Percentiles rank a stretch among this genome's conserved stretches.
Conservation (phyloP, 53 echinoderm and acorn worm genomes). For the Holothuria scabra region DNA sequence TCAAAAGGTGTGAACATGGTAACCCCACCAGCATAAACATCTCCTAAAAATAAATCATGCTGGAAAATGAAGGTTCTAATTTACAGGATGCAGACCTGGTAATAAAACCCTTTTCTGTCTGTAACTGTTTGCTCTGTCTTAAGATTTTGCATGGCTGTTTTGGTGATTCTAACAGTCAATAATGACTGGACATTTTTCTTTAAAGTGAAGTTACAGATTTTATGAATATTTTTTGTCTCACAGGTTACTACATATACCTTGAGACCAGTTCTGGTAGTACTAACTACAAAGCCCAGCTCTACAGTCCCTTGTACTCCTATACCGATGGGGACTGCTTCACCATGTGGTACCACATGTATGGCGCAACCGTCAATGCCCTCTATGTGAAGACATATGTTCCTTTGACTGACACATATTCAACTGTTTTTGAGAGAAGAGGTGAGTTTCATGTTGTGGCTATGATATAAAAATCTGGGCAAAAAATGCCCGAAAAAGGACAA, state of each 20-base stretch:
- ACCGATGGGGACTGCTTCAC: slow-evolving; percentile 70
- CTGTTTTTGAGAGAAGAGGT: slow-evolving; percentile 58
- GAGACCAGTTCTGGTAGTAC: slow-evolving; percentile 43
- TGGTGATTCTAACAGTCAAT: too few relatives aligned
- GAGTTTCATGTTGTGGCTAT: neutral
- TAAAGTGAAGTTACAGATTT: neutral
- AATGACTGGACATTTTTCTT: too few relatives aligned
- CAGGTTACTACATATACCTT: slow-evolving; percentile 81
- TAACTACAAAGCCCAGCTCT: slow-evolving; percentile 53
- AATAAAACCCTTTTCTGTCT: too few relatives aligned
- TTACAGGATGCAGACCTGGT: too few relatives aligned
- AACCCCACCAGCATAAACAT: too few relatives aligned
- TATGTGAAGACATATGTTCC: slow-evolving; percentile 52
- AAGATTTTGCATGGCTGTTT: too few relatives aligned
- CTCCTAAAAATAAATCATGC: too few relatives aligned
- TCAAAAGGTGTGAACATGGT: too few relatives aligned
- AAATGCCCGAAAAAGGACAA: too few relatives aligned
- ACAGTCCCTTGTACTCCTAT: slow-evolving; percentile 61
- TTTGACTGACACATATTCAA: slow-evolving; percentile 49
- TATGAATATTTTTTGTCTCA: neutral
- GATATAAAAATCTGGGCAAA: too few relatives aligned
- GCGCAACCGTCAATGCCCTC: slow-evolving; percentile 61
- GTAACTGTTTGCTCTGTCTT: too few relatives aligned
- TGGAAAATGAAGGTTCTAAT: too few relatives aligned
- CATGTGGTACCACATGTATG: slow-evolving; percentile 98